These are phyloP conservation scores for Camarhynchus parvulus DNA, from an alignment of 2,113 vertebrate genomes.

Conservation along the genomic window DNA sequence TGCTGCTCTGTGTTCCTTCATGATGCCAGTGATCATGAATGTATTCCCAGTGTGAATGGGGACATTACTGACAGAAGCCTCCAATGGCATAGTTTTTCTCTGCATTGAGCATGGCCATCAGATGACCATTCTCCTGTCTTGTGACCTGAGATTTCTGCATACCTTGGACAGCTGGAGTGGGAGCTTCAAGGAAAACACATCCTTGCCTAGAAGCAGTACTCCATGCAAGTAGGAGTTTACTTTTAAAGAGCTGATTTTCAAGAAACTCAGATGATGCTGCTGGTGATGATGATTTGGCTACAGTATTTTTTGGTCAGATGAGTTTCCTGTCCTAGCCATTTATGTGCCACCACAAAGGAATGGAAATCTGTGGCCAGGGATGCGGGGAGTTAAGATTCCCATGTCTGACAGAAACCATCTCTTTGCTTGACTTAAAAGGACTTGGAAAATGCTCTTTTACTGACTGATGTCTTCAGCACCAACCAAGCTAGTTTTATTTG, in stretches of 20 bases:
- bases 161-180: background rate
- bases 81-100: background rate
- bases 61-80: background rate
- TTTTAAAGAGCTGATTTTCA: background rate
- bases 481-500: constrained; percentile 58
- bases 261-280: background rate
- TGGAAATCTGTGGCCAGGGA: background rate
- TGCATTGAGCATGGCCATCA: background rate
- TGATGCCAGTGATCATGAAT: background rate
- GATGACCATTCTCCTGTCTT: background rate
- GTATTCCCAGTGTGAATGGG: background rate
- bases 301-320: background rate
- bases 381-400: background rate
- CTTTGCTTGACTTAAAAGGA: constrained; percentile 16
- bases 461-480: constrained; percentile 43
- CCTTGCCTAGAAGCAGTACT: background rate
- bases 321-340: background rate
- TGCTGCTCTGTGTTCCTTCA: background rate
- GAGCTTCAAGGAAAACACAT: background rate
- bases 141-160: background rate
- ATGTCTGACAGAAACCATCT: background rate
- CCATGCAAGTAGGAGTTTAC: background rate
- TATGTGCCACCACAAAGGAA: background rate
- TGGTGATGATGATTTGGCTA: background rate
- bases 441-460: constrained; percentile 20